These are phyloP conservation scores for Iphiclides podalirius DNA, from an alignment of 2,888 invertebrate genomes.

Conservation along the genomic window DNA sequence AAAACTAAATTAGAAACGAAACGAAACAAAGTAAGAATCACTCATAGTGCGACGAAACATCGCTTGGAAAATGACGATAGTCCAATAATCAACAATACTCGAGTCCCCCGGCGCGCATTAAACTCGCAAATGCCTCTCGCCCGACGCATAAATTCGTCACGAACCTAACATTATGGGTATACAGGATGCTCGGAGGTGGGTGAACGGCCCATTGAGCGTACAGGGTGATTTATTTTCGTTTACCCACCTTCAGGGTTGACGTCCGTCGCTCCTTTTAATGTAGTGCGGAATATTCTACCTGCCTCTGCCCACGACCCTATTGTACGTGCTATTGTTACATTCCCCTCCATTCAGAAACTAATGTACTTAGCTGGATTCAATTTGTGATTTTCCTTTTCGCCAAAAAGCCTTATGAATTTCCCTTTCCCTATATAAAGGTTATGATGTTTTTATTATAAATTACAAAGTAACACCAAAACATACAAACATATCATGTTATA, in stretches of 20 bases:
- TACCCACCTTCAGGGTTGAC: conserved; percentile 37
- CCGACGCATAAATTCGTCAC: conserved; percentile 31
- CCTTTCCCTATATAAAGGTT: neutral
- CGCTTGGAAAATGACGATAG: conserved; percentile 7
- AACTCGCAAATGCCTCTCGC: conserved; percentile 20
- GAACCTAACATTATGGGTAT: conserved; percentile 23
- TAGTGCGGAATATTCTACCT: conserved; percentile 22
- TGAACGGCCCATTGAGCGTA: conserved; percentile 55
- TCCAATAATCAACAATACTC: conserved; percentile 5
- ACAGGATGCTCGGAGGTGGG: conserved; percentile 48
- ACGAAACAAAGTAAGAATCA: no score
- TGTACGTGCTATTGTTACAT: conserved; percentile 12
- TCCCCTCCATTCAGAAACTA: conserved; percentile 4
- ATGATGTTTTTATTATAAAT: neutral
- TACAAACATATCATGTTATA: no score
- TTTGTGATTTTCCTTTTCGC: neutral
- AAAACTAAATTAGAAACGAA: no score
- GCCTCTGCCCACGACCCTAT: conserved; percentile 24
- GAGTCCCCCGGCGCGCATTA: conserved; percentile 14
- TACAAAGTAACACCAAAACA: no score
- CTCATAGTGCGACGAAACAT: no score
- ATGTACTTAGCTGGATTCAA: neutral
- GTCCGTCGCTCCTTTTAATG: conserved; percentile 23
- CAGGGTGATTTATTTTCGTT: conserved; percentile 60
- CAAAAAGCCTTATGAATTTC: neutral